Evolutionary conservation across 2,888 invertebrate species (phyloP).

Genomic region (Hyposoter didymator): DNA sequence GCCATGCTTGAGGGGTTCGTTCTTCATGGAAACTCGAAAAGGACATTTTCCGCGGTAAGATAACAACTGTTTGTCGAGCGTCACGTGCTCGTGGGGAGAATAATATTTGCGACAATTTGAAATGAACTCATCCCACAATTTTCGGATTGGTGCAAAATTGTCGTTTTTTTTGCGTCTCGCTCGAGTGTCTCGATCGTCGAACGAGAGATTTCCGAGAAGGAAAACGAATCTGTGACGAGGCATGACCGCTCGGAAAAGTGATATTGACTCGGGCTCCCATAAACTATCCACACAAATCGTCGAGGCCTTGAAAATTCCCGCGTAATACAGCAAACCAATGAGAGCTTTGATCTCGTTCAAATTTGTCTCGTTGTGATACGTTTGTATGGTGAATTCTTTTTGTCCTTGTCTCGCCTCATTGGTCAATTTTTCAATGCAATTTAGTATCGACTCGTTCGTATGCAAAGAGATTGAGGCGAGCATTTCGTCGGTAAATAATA

Average conservation of each 20-base stretch:
- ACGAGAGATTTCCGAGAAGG: not conserved
- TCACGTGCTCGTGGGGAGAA: conserved; percentile 51
- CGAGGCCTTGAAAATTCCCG: conserved; percentile 3
- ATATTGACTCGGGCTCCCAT: not conserved
- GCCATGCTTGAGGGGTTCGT: conserved; percentile 73
- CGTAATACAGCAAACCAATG: conserved; percentile 56
- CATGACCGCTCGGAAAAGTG: not conserved
- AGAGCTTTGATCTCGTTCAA: conserved; percentile 47
- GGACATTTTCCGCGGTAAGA: conserved; percentile 70
- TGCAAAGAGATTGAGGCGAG: not conserved
- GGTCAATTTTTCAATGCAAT: not conserved
- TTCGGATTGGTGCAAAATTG: not conserved
- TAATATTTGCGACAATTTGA: not conserved
- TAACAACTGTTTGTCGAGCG: conserved; percentile 74
- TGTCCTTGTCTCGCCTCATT: not conserved
- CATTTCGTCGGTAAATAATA: not conserved
- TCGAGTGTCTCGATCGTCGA: not conserved
- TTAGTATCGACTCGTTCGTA: not conserved
- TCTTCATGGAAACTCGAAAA: conserved; percentile 71
- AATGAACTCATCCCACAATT: conserved; percentile 2
- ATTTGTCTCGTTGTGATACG: not conserved
- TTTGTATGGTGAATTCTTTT: not conserved
- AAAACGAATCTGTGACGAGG: conserved; percentile 2
- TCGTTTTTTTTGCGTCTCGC: not conserved
- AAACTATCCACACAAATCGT: conserved; percentile 12